These are phyloP conservation scores for Eulimnadia texana DNA, from an alignment of 1,140 invertebrate genomes.

Conservation along the genomic window DNA sequence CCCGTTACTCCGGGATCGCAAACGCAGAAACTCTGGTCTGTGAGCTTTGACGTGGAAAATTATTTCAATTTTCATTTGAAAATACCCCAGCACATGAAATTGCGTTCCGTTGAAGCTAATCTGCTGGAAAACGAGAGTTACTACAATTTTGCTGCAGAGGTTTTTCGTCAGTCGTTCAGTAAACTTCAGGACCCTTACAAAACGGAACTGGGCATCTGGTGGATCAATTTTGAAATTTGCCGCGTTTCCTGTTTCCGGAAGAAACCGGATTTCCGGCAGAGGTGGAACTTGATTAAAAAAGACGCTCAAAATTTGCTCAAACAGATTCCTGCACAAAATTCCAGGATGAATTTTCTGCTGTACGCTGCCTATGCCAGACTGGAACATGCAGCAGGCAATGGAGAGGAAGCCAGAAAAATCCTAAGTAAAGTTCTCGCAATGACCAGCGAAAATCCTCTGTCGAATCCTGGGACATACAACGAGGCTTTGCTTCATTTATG, in stretches of 20 bases:
- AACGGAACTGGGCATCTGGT: constrained; percentile 6
- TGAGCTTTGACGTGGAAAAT: neutral
- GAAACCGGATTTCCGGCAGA: neutral
- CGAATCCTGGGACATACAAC: neutral
- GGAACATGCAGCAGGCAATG: constrained; percentile 7
- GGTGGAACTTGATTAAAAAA: constrained; percentile 7
- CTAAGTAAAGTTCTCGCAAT: neutral
- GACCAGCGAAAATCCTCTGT: neutral
- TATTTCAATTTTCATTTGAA: neutral
- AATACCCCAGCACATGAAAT: neutral
- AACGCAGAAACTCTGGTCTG: neutral
- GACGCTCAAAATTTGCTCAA: neutral
- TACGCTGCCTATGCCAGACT: constrained; percentile 7
- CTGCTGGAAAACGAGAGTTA: neutral
- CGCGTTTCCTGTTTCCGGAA: neutral
- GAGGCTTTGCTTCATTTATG: neutral
- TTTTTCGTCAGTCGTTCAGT: constrained; percentile 1
- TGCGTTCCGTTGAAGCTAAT: neutral
- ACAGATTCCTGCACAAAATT: constrained; percentile 4
- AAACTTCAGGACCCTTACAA: neutral
- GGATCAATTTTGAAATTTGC: neutral
- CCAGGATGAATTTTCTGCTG: constrained; percentile 1
- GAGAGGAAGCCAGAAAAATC: constrained; percentile 8
- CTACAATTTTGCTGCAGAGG: neutral
- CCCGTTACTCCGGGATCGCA: neutral